A percentile compares a stretch with the other conserved stretches of the same genome.
phyloP scores from a whole-genome alignment of 1,140 invertebrate genomes.

The Drosophila littoralis region DNA sequence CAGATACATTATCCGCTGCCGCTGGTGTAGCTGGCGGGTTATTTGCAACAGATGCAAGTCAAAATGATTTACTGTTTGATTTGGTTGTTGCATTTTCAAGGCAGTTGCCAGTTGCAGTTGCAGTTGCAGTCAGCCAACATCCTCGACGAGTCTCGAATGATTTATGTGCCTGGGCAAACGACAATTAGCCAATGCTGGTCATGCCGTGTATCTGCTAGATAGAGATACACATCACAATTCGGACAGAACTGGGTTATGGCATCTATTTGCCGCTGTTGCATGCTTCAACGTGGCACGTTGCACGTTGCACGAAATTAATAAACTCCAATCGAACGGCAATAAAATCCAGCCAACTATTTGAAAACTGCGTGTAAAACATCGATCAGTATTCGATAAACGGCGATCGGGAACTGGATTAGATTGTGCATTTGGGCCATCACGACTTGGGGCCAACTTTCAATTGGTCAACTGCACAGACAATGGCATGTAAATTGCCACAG shows the following conservation, averaged over 20 bases:
- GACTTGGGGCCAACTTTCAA: slow-evolving; percentile 42
- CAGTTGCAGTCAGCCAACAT: slow-evolving; percentile 47
- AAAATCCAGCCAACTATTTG: slow-evolving; percentile 29
- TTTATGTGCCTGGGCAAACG: slow-evolving; percentile 65
- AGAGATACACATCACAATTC: slow-evolving; percentile 63
- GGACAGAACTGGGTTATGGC: slow-evolving; percentile 72
- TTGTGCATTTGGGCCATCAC: slow-evolving; percentile 71
- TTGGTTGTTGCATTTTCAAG: slow-evolving; percentile 61
- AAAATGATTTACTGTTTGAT: slow-evolving; percentile 74
- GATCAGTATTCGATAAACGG: neutral
- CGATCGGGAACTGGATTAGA: slow-evolving; percentile 34
- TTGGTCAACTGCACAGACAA: slow-evolving; percentile 53
- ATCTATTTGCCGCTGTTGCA: slow-evolving; percentile 26
- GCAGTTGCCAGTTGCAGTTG: slow-evolving; percentile 32
- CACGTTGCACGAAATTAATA: slow-evolving; percentile 45
- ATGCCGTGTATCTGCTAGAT: slow-evolving; percentile 58
- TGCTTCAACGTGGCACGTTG: slow-evolving; percentile 23
- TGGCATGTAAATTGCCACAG: slow-evolving; percentile 71
- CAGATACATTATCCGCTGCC: slow-evolving; percentile 41
- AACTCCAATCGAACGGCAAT: slow-evolving; percentile 38
- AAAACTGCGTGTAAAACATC: slow-evolving; percentile 32
- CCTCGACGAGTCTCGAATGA: slow-evolving; percentile 73
- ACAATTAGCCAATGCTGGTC: slow-evolving; percentile 68
- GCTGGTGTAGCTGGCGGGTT: slow-evolving; percentile 24
- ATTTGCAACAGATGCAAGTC: slow-evolving; percentile 69